Base-by-base conservation (phyloP, 2,888 invertebrate genomes). In the Sympetrum striolatum region DNA sequence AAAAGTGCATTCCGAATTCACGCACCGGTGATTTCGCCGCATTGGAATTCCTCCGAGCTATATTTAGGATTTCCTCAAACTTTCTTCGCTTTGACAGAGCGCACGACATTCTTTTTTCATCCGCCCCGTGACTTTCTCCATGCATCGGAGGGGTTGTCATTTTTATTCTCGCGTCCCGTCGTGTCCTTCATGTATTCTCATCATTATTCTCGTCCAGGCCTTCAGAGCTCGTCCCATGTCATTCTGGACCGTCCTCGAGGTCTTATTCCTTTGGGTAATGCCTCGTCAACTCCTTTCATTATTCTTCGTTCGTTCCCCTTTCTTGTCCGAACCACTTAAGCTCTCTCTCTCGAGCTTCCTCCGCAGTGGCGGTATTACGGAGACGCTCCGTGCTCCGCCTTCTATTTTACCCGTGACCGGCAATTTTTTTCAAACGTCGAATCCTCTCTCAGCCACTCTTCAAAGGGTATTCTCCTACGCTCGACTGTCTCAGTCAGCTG, bases 171-270 rank as follows among this genome's bases (percentile, higher is more conserved):
- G n/a, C 73, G 31, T 73, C n/a, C 73, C 2, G 60, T 60, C 60
- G 12, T 14, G 31, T 73, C 73, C 73, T 73, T 73, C 73, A 25
- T 73, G 73, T 25, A 73, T 73, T 73, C 73, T 73, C 73, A 86
- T 37, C 60, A 58, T 48, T 60, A 25, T 86, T 86, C 86, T 35
- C n/a, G 31, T n/a, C 86, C 58, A 60, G 60, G 58, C 86, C 60
- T 58, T 44, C 22, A 37, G 81, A 86, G n/a, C 58, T 86, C 86
- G 86, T 86, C 60, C 58, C 60, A 37, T 86, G 86, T 86, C 58
- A 86, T 86, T 60, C 86, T 86, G 86, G 37, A 5, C 35, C 58
- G 58, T 86, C 86, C 35, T 58, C 64, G 64, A 64, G 25, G n/a
- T 48, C 81, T 80, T 80, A 39, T 39, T 44, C 39, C 81, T 48